These are phyloP conservation scores for Parasteatoda tepidariorum DNA, from an alignment of 1,140 invertebrate species.

Conservation along the genomic window DNA sequence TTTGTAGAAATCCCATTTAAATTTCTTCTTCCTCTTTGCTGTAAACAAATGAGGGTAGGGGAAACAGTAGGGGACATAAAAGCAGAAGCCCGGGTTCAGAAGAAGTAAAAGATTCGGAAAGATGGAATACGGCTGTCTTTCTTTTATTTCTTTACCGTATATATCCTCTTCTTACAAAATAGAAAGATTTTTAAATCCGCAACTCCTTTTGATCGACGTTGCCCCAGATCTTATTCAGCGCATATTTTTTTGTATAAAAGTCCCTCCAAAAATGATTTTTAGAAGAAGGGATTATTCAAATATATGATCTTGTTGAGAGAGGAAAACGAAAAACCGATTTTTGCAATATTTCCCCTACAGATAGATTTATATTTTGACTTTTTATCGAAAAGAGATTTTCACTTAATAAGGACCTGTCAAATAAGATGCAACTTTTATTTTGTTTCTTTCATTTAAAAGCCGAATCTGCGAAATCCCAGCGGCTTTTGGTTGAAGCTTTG, in stretches of 20 bases:
- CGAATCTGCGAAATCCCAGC: too few relatives aligned
- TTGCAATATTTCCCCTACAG: too few relatives aligned
- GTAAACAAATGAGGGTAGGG: background rate
- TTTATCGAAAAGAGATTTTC: too few relatives aligned
- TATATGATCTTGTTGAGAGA: too few relatives aligned
- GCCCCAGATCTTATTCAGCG: background rate
- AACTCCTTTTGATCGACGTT: background rate
- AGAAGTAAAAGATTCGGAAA: too few relatives aligned
- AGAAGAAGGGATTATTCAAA: background rate
- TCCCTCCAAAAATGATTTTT: background rate
- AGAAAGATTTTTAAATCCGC: background rate
- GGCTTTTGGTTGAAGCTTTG: too few relatives aligned
- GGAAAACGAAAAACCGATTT: too few relatives aligned
- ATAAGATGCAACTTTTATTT: too few relatives aligned
- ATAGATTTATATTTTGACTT: too few relatives aligned
- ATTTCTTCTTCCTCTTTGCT: background rate
- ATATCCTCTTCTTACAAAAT: background rate
- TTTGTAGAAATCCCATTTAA: background rate
- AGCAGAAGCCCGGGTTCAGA: background rate
- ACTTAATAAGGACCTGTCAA: too few relatives aligned
- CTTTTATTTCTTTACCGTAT: background rate
- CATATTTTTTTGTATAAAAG: background rate
- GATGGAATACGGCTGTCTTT: background rate
- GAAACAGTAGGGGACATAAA: background rate
- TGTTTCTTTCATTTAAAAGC: too few relatives aligned